Percentiles rank a stretch among this genome's conserved stretches.
Conservation (phyloP, 2,888 invertebrate genomes). For the Brenthis hecate region DNA sequence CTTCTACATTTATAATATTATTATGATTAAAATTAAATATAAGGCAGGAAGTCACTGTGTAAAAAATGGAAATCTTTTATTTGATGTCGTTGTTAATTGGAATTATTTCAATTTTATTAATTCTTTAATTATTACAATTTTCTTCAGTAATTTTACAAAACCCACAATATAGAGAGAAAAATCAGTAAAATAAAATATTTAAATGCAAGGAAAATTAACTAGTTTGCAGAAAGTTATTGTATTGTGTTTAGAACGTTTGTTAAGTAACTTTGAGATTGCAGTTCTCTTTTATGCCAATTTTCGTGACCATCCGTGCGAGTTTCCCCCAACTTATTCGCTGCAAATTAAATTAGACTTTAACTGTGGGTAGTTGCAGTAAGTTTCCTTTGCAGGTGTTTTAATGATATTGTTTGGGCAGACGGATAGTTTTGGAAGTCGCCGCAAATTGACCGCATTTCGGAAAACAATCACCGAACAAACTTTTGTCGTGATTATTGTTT, state of each 20-base stretch:
- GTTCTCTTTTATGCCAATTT: slow-evolving; percentile 34
- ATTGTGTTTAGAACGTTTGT: slow-evolving; percentile 16
- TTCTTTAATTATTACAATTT: no score
- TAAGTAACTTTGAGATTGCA: slow-evolving; percentile 23
- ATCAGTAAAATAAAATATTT: not conserved
- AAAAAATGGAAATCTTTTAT: no score
- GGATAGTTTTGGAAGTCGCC: slow-evolving; percentile 39
- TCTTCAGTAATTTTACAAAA: no score
- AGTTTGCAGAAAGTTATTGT: slow-evolving; percentile 14
- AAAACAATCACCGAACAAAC: slow-evolving; percentile 64
- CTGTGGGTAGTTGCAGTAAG: slow-evolving; percentile 24
- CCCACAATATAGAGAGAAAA: no score
- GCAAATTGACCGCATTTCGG: slow-evolving; percentile 59
- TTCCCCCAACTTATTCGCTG: slow-evolving; percentile 18
- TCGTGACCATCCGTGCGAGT: slow-evolving; percentile 25
- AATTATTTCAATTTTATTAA: no score
- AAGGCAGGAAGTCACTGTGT: no score
- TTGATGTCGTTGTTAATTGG: no score
- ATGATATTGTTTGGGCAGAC: slow-evolving; percentile 39
- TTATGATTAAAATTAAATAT: no score
- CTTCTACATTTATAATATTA: no score
- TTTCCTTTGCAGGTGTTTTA: slow-evolving; percentile 29
- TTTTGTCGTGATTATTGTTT: slow-evolving; percentile 37
- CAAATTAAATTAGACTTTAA: slow-evolving; percentile 38
- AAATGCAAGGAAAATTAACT: slow-evolving; percentile 4